Conservation (phyloP, 2,888 invertebrate genomes). For the Leistus spinibarbis region DNA sequence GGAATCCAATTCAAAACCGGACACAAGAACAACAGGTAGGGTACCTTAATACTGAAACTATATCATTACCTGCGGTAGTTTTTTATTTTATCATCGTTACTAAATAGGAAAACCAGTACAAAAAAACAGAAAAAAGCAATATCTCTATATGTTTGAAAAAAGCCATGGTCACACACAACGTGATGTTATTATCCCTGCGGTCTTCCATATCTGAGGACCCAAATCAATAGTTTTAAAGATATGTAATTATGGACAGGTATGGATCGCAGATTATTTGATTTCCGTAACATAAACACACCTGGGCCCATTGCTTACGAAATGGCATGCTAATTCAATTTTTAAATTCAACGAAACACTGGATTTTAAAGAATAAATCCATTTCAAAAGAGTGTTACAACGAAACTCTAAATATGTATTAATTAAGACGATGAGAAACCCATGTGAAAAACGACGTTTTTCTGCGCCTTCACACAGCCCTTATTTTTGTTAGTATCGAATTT, state of each 20-base stretch:
- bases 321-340: slow-evolving; percentile 2
- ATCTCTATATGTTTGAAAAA: too few relatives aligned
- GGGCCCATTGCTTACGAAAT: slow-evolving; percentile 12
- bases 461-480: too few relatives aligned
- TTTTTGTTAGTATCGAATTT: too few relatives aligned
- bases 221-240: not conserved
- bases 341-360: not conserved
- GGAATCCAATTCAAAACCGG: not conserved
- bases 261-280: slow-evolving; percentile 2
- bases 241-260: slow-evolving; percentile 12
- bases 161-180: not conserved
- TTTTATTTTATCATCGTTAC: not conserved
- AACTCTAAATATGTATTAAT: not conserved
- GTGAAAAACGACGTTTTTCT: too few relatives aligned
- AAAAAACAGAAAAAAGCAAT: not conserved
- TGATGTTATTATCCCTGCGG: not conserved
- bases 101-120: not conserved
- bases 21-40: not conserved
- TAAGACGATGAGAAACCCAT: too few relatives aligned
- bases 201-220: slow-evolving; percentile 3
- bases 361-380: not conserved
- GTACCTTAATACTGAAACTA: not conserved
- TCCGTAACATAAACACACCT: slow-evolving; percentile 16
- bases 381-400: not conserved
- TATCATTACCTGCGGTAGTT: not conserved